These are phyloP conservation scores for Keiferia lycopersicella DNA, from an alignment of 2,888 invertebrate genomes.

Conservation along the genomic window DNA sequence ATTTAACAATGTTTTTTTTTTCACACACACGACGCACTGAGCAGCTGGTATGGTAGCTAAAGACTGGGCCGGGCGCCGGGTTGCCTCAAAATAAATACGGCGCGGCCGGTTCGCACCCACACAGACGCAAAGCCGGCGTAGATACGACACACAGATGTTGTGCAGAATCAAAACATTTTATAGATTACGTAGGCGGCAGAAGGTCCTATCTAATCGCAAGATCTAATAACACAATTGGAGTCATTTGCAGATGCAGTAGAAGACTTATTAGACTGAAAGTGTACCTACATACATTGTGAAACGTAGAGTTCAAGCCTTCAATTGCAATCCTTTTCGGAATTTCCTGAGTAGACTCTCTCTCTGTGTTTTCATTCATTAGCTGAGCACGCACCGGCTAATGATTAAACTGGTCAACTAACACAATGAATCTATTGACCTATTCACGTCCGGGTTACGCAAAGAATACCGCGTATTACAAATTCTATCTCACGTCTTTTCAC, in stretches of 20 bases:
- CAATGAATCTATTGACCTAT: too few species aligned
- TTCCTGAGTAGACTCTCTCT: too few species aligned
- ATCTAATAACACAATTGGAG: neutral
- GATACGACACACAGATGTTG: slow-evolving; percentile 37
- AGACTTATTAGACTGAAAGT: too few species aligned
- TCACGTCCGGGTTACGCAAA: too few species aligned
- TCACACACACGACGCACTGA: slow-evolving; percentile 48
- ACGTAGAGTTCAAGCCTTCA: too few species aligned
- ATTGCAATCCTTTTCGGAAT: too few species aligned
- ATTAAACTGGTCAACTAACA: too few species aligned
- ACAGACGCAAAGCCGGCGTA: slow-evolving; percentile 41
- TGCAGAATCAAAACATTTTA: slow-evolving; percentile 56
- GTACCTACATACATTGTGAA: too few species aligned
- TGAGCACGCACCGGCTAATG: too few species aligned
- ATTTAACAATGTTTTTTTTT: slow-evolving; percentile 28
- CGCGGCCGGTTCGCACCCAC: slow-evolving; percentile 55
- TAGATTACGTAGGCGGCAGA: slow-evolving; percentile 43
- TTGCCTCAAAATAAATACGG: slow-evolving; percentile 76
- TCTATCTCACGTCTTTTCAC: neutral
- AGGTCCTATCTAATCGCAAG: neutral
- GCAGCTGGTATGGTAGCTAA: slow-evolving; percentile 52
- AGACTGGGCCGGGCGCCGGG: slow-evolving; percentile 71
- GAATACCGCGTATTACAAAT: neutral
- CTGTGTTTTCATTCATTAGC: too few species aligned
- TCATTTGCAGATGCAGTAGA: too few species aligned